Percentiles rank a stretch among this genome's conserved stretches.
These are phyloP conservation scores for Drosophila sp. DNA, from an alignment of 1,140 invertebrate species.

Conservation along the genomic window DNA sequence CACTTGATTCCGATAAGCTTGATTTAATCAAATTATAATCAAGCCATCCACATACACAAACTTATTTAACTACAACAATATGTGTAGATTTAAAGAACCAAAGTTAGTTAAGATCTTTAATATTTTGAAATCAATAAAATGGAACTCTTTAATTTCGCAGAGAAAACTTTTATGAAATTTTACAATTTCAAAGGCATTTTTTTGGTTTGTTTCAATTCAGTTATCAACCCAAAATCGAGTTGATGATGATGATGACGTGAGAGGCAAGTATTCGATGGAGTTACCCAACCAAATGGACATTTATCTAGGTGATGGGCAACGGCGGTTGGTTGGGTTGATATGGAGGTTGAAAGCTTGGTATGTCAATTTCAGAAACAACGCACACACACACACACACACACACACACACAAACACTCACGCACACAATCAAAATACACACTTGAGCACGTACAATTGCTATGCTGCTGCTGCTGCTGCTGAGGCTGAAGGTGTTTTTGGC, in stretches of 20 bases:
- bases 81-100: no score
- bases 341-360: constrained; percentile 42
- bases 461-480: background rate
- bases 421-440: constrained; percentile 45
- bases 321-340: constrained; percentile 6
- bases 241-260: background rate
- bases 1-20: no score
- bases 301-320: constrained; percentile 43
- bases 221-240: constrained; percentile 33
- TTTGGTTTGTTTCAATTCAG: background rate
- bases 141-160: no score
- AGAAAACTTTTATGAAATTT: no score
- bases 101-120: no score
- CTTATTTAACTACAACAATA: no score
- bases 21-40: no score
- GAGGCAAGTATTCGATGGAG: background rate
- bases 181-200: background rate
- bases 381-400: constrained; percentile 23
- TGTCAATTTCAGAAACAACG: constrained; percentile 56
- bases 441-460: constrained; percentile 47
- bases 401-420: constrained; percentile 8
- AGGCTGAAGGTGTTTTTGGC: constrained; percentile 38
- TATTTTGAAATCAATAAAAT: no score
- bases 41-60: no score
- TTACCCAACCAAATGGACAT: constrained; percentile 65